Conservation (phyloP, 2,797 vertebrate genomes). For the Martes flavigula region DNA sequence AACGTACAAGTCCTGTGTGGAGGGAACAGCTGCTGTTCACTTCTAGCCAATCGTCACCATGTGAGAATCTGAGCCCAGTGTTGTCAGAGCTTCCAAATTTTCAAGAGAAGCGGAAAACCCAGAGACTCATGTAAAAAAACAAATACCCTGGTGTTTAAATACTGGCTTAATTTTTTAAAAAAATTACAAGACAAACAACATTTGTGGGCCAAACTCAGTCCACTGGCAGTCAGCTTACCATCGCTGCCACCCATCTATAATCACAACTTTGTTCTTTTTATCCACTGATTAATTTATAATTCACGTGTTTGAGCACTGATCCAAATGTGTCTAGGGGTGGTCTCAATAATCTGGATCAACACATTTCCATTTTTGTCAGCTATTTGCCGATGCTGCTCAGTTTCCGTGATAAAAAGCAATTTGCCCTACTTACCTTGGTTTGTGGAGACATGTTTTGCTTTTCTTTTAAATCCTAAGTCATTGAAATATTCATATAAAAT, state of each 20-base stretch:
- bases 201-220: not conserved
- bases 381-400: not conserved
- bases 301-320: not conserved
- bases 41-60: not conserved
- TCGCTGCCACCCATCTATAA: not conserved
- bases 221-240: not conserved
- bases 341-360: not conserved
- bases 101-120: conserved; percentile 37
- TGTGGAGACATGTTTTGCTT: not conserved
- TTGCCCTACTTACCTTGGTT: not conserved
- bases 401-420: not conserved
- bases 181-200: not conserved
- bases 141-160: conserved; percentile 7
- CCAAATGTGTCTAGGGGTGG: not conserved
- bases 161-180: not conserved
- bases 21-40: not conserved
- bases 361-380: not conserved
- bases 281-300: conserved; percentile 1
- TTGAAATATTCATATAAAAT: not conserved
- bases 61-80: not conserved
- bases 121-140: not conserved
- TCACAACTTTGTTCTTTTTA: not conserved
- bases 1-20: not conserved
- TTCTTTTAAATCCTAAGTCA: not conserved
- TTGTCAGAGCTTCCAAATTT: conserved; percentile 18